Evolutionary conservation across 2,797 vertebrate genomes (phyloP), one percentile per base, ranked within the genome.

Genomic region (Pantherophis alleghaniensis): DNA sequence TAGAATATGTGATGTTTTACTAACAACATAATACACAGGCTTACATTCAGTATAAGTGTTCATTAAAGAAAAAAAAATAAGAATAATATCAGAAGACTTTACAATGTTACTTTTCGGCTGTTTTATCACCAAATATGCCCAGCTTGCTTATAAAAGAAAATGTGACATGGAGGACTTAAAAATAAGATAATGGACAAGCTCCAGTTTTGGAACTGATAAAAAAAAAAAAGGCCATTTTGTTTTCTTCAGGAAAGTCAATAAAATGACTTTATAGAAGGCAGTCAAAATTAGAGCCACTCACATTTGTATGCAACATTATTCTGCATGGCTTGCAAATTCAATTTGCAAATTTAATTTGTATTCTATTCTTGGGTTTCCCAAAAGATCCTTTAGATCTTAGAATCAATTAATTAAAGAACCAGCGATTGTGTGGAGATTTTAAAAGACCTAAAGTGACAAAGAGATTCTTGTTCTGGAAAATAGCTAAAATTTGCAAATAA

Each of bases 251-350:
- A 79, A 79, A 42, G 74, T 42, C 32, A 79, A 22, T 79, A 79
- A 79, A 79, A 42, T 79, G 74, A 22, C 7, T 42, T 79, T 42
- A 42, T 42, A 79, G 9, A 79, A 42, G 74, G 9, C 74, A 79
- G 37, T 42, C 32, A 42, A 79, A 79, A 79, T 79, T 79, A 79
- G 94, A 86, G 55, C 79, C 37, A 94, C 1, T 7, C 92, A 91
- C 63, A 91, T 93, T 95, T 95, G 94, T 56, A 93, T 92, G 93
- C 95, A n/a, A 91, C 91, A 94, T 92, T 92, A 90, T 59, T 60
- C 94, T 94, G 89, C 91, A 87, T 95, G 28, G 22, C 14, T 51
- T 20, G 14, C 13, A 51, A 11, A 74, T 32, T 83, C 61, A 61
- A 89, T 96, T 51, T 20, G 14, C 13, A 51, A 11, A 57, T 32